phyloP scores from a whole-genome alignment of 2,113 vertebrate species.

The Seriola aureovittata region DNA sequence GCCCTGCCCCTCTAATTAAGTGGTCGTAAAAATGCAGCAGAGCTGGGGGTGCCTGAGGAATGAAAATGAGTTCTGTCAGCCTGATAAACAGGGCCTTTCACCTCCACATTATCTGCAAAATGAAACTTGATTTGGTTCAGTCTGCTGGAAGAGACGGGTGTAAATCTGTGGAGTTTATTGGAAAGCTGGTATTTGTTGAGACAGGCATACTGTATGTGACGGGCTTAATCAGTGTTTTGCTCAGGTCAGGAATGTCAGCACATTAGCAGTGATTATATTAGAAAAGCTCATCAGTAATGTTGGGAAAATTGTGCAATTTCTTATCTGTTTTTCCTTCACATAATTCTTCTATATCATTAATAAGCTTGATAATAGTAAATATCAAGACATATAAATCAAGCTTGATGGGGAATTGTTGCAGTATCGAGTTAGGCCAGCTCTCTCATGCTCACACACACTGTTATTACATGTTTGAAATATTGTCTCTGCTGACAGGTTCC shows the following conservation, averaged over 20 bases:
- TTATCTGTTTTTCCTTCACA: conserved; percentile 8
- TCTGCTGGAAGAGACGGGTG: background rate
- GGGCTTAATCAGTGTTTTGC: conserved; percentile 44
- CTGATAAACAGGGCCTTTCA: conserved; percentile 42
- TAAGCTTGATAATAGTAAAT: conserved; percentile 13
- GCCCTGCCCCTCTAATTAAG: conserved; percentile 73
- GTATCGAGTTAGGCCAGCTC: background rate
- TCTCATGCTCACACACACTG: conserved; percentile 28
- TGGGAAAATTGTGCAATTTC: background rate
- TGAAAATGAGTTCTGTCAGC: conserved; percentile 51
- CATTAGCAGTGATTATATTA: conserved; percentile 29
- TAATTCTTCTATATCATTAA: background rate
- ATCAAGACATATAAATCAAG: conserved; percentile 8
- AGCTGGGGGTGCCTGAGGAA: conserved; percentile 22
- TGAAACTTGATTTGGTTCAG: conserved; percentile 30
- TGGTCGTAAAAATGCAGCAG: conserved; percentile 57
- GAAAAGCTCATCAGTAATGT: conserved; percentile 12
- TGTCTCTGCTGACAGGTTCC: conserved; percentile 41
- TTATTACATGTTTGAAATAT: conserved; percentile 60
- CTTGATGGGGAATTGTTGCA: conserved; percentile 20
- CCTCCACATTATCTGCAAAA: conserved; percentile 44
- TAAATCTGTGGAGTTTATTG: conserved; percentile 29
- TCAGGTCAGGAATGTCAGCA: conserved; percentile 35
- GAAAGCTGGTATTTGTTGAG: conserved; percentile 41
- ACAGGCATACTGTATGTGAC: conserved; percentile 41